A percentile compares a stretch with the other conserved stretches of the same genome.
phyloP scores from a whole-genome alignment of 2,888 invertebrate species.

The Amiota communis region DNA sequence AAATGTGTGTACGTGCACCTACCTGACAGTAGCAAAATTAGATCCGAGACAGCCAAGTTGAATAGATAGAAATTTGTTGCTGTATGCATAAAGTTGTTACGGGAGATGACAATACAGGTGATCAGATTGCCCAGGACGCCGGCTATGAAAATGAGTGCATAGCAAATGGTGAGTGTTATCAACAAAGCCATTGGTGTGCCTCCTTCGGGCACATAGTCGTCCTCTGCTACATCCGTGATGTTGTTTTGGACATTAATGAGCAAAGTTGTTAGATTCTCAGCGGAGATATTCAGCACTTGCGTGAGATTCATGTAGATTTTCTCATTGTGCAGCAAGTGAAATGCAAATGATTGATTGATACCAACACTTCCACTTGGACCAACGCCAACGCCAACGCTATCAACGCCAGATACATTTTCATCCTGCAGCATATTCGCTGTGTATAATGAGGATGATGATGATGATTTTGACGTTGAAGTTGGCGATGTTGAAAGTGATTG shows the following conservation, averaged over 20 bases:
- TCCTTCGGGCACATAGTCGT: conserved; percentile 30
- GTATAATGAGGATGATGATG: conserved; percentile 2
- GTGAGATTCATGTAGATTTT: conserved; percentile 69
- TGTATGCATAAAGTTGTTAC: conserved; percentile 88
- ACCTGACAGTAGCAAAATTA: conserved; percentile 85
- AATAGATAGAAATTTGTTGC: conserved; percentile 88
- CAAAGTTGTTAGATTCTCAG: conserved; percentile 66
- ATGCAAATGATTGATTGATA: conserved; percentile 19
- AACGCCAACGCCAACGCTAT: background rate
- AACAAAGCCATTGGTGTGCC: conserved; percentile 56
- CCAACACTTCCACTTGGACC: background rate
- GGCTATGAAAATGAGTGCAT: conserved; percentile 77
- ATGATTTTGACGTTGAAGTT: background rate
- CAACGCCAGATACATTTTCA: conserved; percentile 1
- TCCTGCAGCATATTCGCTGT: conserved; percentile 8
- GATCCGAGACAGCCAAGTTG: conserved; percentile 88
- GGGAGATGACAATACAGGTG: conserved; percentile 88
- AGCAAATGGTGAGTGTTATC: conserved; percentile 80
- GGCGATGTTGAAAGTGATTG: background rate
- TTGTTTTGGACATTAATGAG: conserved; percentile 45
- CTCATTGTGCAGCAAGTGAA: conserved; percentile 60
- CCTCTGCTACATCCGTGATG: conserved; percentile 39
- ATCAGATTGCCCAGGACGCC: conserved; percentile 88
- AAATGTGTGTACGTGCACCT: conserved; percentile 49
- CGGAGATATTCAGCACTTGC: conserved; percentile 68